phyloP scores from a whole-genome alignment of 2,113 vertebrate species.

The Trogon melanurus region DNA sequence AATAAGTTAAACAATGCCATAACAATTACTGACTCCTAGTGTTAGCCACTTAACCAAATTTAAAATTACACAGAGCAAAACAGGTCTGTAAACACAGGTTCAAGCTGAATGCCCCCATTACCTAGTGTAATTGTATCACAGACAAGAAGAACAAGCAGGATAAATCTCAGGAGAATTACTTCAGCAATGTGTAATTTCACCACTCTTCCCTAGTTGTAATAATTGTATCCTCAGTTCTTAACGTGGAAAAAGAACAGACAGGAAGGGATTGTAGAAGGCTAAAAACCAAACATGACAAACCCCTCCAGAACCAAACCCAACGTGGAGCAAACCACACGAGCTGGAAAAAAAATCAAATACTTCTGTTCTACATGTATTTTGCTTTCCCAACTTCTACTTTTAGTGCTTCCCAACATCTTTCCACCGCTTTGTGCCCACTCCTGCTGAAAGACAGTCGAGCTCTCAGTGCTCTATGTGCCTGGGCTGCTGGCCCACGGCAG shows the following conservation, averaged over 20 bases:
- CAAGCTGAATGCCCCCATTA: neutral
- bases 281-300: conserved; percentile 12
- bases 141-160: conserved; percentile 8
- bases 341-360: neutral
- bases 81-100: conserved; percentile 6
- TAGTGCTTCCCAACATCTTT: neutral
- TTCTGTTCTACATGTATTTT: neutral
- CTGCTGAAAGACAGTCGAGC: neutral
- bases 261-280: neutral
- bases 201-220: neutral
- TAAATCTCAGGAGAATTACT: conserved; percentile 24
- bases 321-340: neutral
- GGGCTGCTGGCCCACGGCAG: neutral
- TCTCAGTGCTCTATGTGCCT: neutral
- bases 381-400: neutral
- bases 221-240: neutral
- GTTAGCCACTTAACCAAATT: neutral
- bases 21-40: neutral
- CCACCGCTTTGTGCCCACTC: neutral
- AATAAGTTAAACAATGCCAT: neutral
- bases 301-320: neutral
- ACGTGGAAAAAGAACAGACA: neutral
- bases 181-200: conserved; percentile 33
- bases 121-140: neutral
- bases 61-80: conserved; percentile 10